Percentiles rank a stretch among this genome's conserved stretches.
phyloP scores from a whole-genome alignment of 2,888 invertebrate genomes.

The Aporophyla nigra region DNA sequence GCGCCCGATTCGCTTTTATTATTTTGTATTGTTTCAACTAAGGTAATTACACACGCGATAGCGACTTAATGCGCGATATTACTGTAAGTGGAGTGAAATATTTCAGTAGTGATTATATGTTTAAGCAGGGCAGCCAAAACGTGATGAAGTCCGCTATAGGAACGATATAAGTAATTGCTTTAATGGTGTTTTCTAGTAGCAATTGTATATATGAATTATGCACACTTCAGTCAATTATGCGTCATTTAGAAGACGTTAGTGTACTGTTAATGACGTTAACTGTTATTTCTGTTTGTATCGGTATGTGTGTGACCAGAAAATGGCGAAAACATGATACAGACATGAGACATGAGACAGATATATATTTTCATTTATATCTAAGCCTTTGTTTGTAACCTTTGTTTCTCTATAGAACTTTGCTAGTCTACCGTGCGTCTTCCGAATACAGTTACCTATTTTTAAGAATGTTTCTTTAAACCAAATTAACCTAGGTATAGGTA shows the following conservation, averaged over 20 bases:
- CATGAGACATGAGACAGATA: no score
- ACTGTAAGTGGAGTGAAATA: conserved; percentile 85
- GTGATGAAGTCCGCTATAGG: conserved; percentile 76
- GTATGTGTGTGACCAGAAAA: conserved; percentile 15
- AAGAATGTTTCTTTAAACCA: not conserved
- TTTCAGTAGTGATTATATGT: conserved; percentile 83
- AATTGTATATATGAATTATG: conserved; percentile 55
- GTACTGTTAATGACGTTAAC: conserved; percentile 43
- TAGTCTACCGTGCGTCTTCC: not conserved
- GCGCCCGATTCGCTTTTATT: conserved; percentile 86
- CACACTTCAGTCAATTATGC: conserved; percentile 55
- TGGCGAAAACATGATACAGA: no score
- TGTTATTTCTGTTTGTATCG: conserved; percentile 21
- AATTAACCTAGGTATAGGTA: not conserved
- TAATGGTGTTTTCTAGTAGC: conserved; percentile 72
- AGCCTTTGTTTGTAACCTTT: no score
- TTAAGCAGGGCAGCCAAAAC: conserved; percentile 74
- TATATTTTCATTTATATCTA: not conserved
- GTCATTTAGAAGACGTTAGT: conserved; percentile 53
- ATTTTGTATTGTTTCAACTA: conserved; percentile 85
- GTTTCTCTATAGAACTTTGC: not conserved
- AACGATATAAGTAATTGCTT: conserved; percentile 71
- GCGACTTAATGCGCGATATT: conserved; percentile 86
- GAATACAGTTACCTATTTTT: not conserved
- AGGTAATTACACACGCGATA: conserved; percentile 85